phyloP scores from a whole-genome alignment of 2,888 invertebrate genomes.

The Ennomos fuscantarius region DNA sequence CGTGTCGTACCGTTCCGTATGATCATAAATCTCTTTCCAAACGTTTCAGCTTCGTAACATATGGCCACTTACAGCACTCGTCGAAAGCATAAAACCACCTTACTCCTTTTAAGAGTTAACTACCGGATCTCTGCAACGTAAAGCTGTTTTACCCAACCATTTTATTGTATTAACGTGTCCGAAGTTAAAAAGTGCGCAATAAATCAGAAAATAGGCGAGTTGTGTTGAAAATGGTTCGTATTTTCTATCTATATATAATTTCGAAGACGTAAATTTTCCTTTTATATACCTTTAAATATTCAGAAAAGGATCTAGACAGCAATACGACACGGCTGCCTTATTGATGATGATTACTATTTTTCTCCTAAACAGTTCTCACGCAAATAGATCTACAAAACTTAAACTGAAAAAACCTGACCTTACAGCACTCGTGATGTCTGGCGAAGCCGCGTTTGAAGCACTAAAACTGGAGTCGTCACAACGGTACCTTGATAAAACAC shows the following conservation, averaged over 20 bases:
- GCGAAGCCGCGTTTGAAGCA: conserved; percentile 46
- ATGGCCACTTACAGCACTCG: conserved; percentile 39
- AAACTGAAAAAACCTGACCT: conserved; percentile 1
- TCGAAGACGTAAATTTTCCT: conserved; percentile 50
- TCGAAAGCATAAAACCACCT: conserved; percentile 48
- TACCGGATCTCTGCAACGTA: conserved; percentile 55
- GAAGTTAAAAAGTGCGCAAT: conserved; percentile 50
- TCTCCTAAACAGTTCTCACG: background rate
- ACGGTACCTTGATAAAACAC: conserved; percentile 73
- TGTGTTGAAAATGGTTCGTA: conserved; percentile 45
- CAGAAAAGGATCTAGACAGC: conserved; percentile 49
- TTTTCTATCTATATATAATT: conserved; percentile 56
- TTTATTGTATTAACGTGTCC: conserved; percentile 50
- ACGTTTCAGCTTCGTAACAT: conserved; percentile 36
- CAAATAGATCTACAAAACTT: conserved; percentile 4
- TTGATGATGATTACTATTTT: too few relatives aligned
- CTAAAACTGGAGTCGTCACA: conserved; percentile 61
- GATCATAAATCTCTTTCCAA: conserved; percentile 35
- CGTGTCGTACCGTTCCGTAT: conserved; percentile 30
- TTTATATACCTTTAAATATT: conserved; percentile 62
- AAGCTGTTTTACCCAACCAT: conserved; percentile 48
- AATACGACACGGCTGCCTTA: conserved; percentile 38
- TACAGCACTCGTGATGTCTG: conserved; percentile 30
- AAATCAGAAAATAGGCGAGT: conserved; percentile 44
- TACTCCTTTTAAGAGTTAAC: conserved; percentile 48